Percentiles rank a stretch among this genome's conserved stretches.
Evolutionary conservation across 2,888 invertebrate genomes (phyloP).

Genomic region (Nomada flava): DNA sequence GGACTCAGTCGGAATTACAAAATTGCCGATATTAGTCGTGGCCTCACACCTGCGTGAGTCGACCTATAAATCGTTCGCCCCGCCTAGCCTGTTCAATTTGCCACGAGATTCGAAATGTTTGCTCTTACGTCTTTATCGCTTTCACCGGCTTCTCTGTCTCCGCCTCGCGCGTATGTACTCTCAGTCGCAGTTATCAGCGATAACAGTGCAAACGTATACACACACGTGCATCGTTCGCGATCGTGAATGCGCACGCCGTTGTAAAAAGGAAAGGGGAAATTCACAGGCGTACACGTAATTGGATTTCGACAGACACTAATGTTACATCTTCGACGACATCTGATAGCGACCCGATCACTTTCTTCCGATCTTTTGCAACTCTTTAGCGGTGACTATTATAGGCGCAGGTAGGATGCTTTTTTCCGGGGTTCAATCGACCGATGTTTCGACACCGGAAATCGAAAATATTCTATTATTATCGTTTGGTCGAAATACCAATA

Average conservation of each 20-base stretch:
- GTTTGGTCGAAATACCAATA: constrained; percentile 30
- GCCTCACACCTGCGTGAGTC: constrained; percentile 42
- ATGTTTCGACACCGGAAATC: constrained; percentile 19
- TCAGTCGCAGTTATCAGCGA: constrained; percentile 56
- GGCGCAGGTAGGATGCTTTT: background rate
- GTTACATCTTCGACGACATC: constrained; percentile 27
- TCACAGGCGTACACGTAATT: constrained; percentile 12
- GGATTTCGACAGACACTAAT: constrained; percentile 5
- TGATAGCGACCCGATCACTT: background rate
- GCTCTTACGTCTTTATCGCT: constrained; percentile 38
- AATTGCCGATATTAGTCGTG: constrained; percentile 66
- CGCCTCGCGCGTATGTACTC: background rate
- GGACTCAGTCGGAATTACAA: constrained; percentile 58
- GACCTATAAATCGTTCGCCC: constrained; percentile 35
- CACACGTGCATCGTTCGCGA: constrained; percentile 2
- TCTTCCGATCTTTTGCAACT: background rate
- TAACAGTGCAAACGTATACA: constrained; percentile 37
- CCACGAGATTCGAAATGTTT: constrained; percentile 41
- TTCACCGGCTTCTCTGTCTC: constrained; percentile 15
- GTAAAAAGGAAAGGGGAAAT: background rate
- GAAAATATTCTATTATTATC: constrained; percentile 8
- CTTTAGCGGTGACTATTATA: background rate
- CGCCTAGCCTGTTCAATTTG: background rate
- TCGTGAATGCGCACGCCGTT: constrained; percentile 20
- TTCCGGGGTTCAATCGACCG: background rate